phyloP scores from a whole-genome alignment of 2,113 vertebrate genomes.

The Caranx ignobilis region DNA sequence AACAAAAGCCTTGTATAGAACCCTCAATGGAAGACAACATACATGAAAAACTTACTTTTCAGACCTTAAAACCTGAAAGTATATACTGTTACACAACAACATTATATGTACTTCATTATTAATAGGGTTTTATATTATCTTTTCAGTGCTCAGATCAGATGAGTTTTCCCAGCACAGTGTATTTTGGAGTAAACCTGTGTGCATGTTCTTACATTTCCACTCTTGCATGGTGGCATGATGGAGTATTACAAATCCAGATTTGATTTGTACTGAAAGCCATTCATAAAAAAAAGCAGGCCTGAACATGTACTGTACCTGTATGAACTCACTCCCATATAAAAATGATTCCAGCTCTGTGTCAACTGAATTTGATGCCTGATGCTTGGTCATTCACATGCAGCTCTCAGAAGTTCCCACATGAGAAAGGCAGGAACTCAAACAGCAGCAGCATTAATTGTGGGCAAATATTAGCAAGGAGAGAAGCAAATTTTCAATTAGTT shows the following conservation, averaged over 20 bases:
- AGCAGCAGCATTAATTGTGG: background rate
- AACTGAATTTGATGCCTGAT: background rate
- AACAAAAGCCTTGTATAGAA: too few species aligned
- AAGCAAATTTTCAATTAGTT: slow-evolving; percentile 45
- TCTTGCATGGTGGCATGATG: background rate
- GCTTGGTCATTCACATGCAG: background rate
- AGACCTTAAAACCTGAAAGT: background rate
- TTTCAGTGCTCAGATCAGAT: background rate
- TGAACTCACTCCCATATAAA: slow-evolving; percentile 2
- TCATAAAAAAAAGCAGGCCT: slow-evolving; percentile 19
- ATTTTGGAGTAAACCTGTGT: background rate
- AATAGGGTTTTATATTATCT: background rate
- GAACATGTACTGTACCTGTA: background rate
- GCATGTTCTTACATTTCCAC: background rate
- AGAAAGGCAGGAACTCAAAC: background rate
- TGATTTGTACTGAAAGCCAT: background rate
- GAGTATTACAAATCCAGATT: background rate
- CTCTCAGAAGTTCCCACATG: background rate
- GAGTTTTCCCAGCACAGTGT: background rate
- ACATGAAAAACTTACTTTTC: background rate
- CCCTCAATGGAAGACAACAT: too few species aligned
- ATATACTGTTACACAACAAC: background rate
- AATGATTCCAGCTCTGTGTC: background rate
- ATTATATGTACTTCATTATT: too few species aligned
- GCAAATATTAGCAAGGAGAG: slow-evolving; percentile 31